phyloP scores from a whole-genome alignment of 2,113 vertebrate species.

The Cervus canadensis region DNA sequence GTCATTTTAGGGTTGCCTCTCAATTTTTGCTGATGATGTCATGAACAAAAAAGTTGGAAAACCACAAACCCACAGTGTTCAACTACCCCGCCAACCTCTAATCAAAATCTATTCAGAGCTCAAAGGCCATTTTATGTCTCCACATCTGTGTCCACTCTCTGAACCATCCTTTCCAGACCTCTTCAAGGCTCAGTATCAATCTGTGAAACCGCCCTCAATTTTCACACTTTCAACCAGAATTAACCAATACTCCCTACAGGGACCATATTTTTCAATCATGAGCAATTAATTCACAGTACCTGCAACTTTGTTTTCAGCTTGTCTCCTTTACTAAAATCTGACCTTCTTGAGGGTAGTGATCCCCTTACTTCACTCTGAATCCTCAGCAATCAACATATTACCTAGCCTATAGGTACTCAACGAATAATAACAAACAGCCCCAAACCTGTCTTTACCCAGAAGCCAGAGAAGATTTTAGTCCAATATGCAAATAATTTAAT shows the following conservation, averaged over 20 bases:
- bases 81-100: background rate
- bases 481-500: conserved; percentile 24
- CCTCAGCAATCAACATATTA: background rate
- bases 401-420: background rate
- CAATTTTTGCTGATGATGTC: background rate
- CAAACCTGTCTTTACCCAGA: conserved; percentile 14
- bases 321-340: conserved; percentile 12
- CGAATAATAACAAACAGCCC: background rate
- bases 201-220: background rate
- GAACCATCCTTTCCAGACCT: background rate
- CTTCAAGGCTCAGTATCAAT: background rate
- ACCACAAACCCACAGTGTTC: background rate
- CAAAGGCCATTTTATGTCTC: background rate
- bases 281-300: background rate
- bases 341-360: background rate
- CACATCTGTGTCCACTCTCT: background rate
- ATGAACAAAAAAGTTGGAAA: conserved; percentile 1
- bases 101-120: conserved; percentile 25
- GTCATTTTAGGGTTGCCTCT: background rate
- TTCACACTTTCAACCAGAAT: background rate
- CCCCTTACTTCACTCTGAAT: background rate
- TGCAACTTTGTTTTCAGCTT: background rate
- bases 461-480: background rate
- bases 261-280: background rate
- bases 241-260: background rate